Base-by-base conservation (phyloP, 2,113 vertebrate species). In the Strix uralensis region DNA sequence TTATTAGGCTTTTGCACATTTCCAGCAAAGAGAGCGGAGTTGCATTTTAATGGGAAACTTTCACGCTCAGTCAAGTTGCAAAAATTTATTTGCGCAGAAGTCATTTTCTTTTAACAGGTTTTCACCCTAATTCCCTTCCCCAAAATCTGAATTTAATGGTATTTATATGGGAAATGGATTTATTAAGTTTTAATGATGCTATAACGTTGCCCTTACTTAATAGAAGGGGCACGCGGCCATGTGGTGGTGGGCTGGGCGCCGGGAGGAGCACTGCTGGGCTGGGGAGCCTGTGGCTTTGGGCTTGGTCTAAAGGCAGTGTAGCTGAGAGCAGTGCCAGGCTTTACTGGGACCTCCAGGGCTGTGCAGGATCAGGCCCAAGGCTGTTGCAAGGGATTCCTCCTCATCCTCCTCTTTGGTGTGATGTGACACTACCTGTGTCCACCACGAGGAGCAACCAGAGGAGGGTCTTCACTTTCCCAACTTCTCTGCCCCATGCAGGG, bases 141-240 rank as follows among this genome's bases (percentile, higher is more conserved):
- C 93, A 73, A 94, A 94, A 92, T 69, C 95, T 71, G 87, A 79
- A 61, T 88, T 95, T 80, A 92, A 91, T 91, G 88, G 61, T 79
- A 90, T 95, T 96, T 96, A 92, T 95, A 88, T 70, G 87, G 95
- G 96, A 95, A 95, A 90, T 91, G 91, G 91, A 96, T 97, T 95
- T 96, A 96, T 96, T 95, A 97, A 88, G 94, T 88, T 95, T 95
- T 96, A 97, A 97, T 96, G 96, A 90, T 30, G 96, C 94, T 40
- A 78, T 95, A 97, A 96, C 51, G 0, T 42, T 66, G 55, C 71
- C 66, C 54, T 79, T 91, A 77, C 80, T 95, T 90, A 82, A 94
- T 70, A 58, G 84, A 19, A 34, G 89, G 91, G 82, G 80, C 38
- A 36, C n/a, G 46, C 9, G 6, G 86, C 55, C 20, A 0, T 5